Evolutionary conservation across 1,140 invertebrate genomes (phyloP).

Genomic region (Cephus cinctus): DNA sequence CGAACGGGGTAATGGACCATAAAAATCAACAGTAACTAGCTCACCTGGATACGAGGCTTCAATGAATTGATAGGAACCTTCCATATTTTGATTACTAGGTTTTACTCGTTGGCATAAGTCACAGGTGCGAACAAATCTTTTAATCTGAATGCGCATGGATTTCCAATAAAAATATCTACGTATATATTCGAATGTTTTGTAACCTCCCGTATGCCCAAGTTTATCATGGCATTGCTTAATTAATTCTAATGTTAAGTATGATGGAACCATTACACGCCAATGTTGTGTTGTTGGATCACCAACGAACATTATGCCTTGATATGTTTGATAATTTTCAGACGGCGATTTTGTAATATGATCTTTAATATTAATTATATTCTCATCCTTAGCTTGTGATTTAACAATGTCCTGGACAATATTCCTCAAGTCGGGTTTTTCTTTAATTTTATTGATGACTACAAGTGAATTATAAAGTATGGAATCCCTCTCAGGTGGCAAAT

Average conservation of each 20-base stretch:
- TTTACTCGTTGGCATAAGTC: too few species aligned
- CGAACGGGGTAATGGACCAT: conserved; percentile 24
- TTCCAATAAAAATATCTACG: conserved; percentile 1
- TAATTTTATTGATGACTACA: background rate
- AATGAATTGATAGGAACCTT: conserved; percentile 4
- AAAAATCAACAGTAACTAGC: conserved; percentile 31
- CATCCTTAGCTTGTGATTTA: background rate
- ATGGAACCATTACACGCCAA: background rate
- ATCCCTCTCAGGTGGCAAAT: background rate
- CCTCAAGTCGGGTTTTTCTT: background rate
- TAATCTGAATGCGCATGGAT: background rate
- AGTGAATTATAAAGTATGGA: background rate
- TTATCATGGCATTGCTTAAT: background rate
- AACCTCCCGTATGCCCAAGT: background rate
- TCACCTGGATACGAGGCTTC: conserved; percentile 24
- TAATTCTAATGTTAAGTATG: background rate
- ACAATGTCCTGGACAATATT: background rate
- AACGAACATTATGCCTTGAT: background rate
- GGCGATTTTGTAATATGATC: background rate
- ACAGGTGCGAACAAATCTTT: background rate
- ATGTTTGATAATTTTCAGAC: background rate
- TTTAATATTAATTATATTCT: background rate
- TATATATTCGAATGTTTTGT: background rate
- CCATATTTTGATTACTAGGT: background rate
- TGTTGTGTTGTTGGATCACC: background rate